These are phyloP conservation scores for Albula glossodonta DNA, from an alignment of 2,113 vertebrate genomes.

Conservation along the genomic window DNA sequence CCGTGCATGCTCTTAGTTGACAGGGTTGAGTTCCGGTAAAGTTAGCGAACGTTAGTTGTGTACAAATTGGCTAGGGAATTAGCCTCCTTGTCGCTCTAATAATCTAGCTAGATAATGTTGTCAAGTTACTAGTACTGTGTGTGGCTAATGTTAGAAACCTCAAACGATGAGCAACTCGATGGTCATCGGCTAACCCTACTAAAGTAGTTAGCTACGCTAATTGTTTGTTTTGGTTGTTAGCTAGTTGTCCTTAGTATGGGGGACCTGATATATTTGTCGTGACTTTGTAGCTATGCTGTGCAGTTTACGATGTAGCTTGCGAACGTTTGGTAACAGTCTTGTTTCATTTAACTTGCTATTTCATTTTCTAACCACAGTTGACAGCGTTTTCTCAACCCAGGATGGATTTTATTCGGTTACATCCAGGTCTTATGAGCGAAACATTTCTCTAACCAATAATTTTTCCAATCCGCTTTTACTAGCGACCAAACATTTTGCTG, in stretches of 20 bases:
- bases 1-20: background rate
- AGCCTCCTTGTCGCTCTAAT: background rate
- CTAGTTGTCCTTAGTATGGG: background rate
- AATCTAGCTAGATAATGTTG: too few relatives aligned
- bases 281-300: background rate
- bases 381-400: background rate
- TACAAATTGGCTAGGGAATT: background rate
- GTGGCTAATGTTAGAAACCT: background rate
- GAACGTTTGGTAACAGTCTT: background rate
- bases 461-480: too few relatives aligned
- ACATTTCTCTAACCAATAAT: too few relatives aligned
- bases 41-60: background rate
- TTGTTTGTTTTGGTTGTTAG: background rate
- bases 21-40: slow-evolving; percentile 1
- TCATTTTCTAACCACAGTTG: background rate
- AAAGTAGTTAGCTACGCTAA: background rate
- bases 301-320: background rate
- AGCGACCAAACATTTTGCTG: too few relatives aligned
- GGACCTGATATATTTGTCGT: background rate
- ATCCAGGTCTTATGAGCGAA: too few relatives aligned
- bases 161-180: background rate
- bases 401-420: background rate
- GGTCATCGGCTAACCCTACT: background rate
- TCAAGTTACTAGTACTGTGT: too few relatives aligned
- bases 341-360: background rate